Conservation (phyloP, 2,797 vertebrate genomes). For the Gymnoscopelus braueri region DNA sequence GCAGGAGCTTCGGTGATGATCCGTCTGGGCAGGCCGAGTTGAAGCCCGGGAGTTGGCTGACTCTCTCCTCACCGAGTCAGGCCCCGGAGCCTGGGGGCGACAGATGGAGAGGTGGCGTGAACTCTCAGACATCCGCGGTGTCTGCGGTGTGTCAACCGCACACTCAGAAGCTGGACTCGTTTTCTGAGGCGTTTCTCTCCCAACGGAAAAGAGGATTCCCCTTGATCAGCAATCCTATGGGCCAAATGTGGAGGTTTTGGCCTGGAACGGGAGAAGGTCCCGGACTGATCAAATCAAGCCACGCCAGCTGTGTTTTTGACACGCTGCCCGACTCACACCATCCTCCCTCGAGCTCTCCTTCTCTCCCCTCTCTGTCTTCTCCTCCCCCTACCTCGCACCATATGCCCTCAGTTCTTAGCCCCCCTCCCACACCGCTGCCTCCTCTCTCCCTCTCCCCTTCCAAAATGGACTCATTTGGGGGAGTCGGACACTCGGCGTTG, state of each 20-base stretch:
- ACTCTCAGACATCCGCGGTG: conserved; percentile 1
- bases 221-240: conserved; percentile 19
- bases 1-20: conserved; percentile 61
- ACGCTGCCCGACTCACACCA: conserved; percentile 49
- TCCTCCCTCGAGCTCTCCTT: conserved; percentile 49
- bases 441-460: conserved; percentile 74
- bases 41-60: conserved; percentile 57
- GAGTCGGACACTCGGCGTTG: conserved; percentile 33
- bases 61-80: conserved; percentile 31
- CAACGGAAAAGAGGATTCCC: conserved; percentile 58
- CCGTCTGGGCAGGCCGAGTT: conserved; percentile 47
- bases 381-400: conserved; percentile 70
- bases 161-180: conserved; percentile 83
- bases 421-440: conserved; percentile 79
- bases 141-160: conserved; percentile 18
- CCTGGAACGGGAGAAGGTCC: conserved; percentile 42
- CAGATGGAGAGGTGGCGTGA: conserved; percentile 46
- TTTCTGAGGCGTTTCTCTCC: conserved; percentile 80
- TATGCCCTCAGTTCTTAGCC: conserved; percentile 76
- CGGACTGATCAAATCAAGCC: conserved; percentile 44
- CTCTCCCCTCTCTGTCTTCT: conserved; percentile 50
- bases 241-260: conserved; percentile 55
- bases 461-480: conserved; percentile 62
- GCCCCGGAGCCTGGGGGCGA: conserved; percentile 10
- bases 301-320: conserved; percentile 58